Percentiles rank a stretch among this genome's conserved stretches.
Evolutionary conservation across 1,140 invertebrate species (phyloP).

Genomic region (Papilio helenus): DNA sequence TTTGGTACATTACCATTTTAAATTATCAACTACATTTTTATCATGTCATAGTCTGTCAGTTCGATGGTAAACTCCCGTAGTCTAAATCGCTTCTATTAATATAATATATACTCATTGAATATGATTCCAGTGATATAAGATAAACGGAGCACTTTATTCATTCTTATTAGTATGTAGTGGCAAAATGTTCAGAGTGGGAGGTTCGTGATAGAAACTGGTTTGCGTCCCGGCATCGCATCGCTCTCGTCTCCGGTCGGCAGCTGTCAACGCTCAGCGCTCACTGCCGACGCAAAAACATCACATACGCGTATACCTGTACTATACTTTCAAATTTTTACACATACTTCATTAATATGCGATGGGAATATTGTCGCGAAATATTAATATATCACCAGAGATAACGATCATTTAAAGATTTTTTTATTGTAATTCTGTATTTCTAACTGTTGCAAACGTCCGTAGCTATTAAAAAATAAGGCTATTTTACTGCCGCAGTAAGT

Average conservation of each 20-base stretch:
- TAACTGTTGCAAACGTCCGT: no score
- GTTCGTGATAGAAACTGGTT: slow-evolving; percentile 27
- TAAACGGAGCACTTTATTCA: not conserved
- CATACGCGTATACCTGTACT: not conserved
- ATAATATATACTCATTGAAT: no score
- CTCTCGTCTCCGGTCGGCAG: slow-evolving; percentile 31
- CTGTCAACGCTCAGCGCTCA: slow-evolving; percentile 7
- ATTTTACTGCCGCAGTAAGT: no score
- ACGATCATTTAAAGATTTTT: not conserved
- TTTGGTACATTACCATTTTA: not conserved
- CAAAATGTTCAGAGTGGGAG: slow-evolving; percentile 22
- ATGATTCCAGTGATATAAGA: not conserved
- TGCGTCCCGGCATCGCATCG: not conserved
- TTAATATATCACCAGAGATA: not conserved
- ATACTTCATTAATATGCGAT: not conserved
- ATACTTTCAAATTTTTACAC: slow-evolving; percentile 1
- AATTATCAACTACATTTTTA: no score
- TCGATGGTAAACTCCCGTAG: no score
- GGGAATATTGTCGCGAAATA: not conserved
- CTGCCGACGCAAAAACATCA: slow-evolving; percentile 1
- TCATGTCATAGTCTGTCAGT: not conserved
- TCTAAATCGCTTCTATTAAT: no score
- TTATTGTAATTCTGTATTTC: not conserved
- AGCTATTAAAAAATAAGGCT: no score
- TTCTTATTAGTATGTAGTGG: slow-evolving; percentile 12